Evolutionary conservation across 2,113 vertebrate genomes (phyloP), one percentile per base, ranked within the genome.

Genomic region (Caranx melampygus): DNA sequence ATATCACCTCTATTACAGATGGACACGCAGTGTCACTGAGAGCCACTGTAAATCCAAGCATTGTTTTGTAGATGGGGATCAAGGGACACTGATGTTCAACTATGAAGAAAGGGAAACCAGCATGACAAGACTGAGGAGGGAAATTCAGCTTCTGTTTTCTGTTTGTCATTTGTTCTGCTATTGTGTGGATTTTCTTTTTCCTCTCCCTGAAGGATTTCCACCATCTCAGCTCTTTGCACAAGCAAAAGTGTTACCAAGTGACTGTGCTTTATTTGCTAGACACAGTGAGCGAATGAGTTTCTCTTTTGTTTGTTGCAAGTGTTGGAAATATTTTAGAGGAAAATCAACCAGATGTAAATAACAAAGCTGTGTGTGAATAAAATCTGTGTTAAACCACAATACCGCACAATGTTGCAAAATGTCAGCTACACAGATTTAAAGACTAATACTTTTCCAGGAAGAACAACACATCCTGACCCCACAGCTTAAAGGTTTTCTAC

Each of bases 191-290:
- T 65, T 33, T 18, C 21, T 65, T 42, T 42, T 42, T n/a, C 10
- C 31, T 49, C 4, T 37, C 14, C 13, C 6, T 26, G 6, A 4
- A 4, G 18, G 6, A 18, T 63, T 55, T 8, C 3, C 37, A 14
- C 18, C 7, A 12, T 15, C 47, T 5, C 12, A 10, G 1, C 10
- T 1, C 13, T 15, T 51, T n/a, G 55, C 20, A 37, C 10, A 20
- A 34, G 16, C 6, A 20, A 9, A 5, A 7, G 15, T 57, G 59
- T 71, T 64, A 18, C 40, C 58, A 33, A 8, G 49, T 33, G 49
- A 75, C 51, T 1, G 8, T 21, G 20, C 14, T 69, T 31, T 81
- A 58, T 75, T 69, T 57, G 57, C 10, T 49, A 54, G 20, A 45
- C 52, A 58, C 14, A 1, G 2, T 62, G 5, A 66, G 18, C 8